Evolutionary conservation across 2,797 vertebrate genomes (phyloP).

Genomic region (Cryptoblepharus egeriae): DNA sequence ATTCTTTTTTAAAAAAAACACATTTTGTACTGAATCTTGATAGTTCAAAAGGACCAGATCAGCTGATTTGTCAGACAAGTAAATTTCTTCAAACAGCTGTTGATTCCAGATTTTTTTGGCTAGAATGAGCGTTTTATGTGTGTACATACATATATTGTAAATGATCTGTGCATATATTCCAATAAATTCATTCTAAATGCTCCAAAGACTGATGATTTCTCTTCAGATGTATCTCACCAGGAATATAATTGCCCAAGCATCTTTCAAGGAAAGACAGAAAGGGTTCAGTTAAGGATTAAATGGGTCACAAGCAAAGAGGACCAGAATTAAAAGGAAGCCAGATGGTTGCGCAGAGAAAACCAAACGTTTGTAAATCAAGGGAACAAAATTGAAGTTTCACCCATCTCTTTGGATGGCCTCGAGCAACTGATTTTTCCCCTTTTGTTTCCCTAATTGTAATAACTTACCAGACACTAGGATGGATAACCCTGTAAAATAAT

Average conservation of each 20-base stretch:
- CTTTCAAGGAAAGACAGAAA: background rate
- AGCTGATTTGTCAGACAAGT: slow-evolving; percentile 44
- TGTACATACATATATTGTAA: slow-evolving; percentile 18
- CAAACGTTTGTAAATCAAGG: background rate
- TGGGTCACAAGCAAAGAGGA: background rate
- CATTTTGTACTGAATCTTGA: slow-evolving; percentile 44
- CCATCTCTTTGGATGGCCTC: background rate
- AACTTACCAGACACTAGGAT: too few relatives aligned
- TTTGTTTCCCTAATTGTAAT: background rate
- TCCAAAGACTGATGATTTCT: slow-evolving; percentile 26
- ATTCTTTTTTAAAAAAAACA: slow-evolving; percentile 68
- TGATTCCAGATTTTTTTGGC: slow-evolving; percentile 52
- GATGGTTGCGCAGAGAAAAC: background rate
- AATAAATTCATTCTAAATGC: slow-evolving; percentile 75
- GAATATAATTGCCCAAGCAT: background rate
- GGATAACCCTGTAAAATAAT: too few relatives aligned
- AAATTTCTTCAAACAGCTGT: background rate
- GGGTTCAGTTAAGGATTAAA: background rate
- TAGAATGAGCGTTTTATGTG: slow-evolving; percentile 62
- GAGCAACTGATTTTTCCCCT: background rate
- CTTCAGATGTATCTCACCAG: background rate
- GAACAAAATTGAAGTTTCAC: background rate
- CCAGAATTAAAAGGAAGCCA: background rate
- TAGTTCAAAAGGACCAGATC: slow-evolving; percentile 23
- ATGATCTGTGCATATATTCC: slow-evolving; percentile 71